Percentiles rank a stretch among this genome's conserved stretches.
These are phyloP conservation scores for Microtus richardsoni DNA, from an alignment of 2,113 vertebrate species.

Conservation along the genomic window DNA sequence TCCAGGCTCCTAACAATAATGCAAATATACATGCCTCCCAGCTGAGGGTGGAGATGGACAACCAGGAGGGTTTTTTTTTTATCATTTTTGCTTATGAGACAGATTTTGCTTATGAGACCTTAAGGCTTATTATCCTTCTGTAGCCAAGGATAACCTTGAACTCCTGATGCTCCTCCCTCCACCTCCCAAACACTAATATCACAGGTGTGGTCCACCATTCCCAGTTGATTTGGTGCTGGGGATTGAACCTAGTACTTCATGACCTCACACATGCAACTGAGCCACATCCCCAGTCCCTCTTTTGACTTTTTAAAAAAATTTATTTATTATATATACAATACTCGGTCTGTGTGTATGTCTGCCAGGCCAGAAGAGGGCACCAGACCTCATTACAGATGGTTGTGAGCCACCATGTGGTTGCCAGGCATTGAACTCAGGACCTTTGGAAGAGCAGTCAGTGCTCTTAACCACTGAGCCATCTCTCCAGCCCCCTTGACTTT, in stretches of 20 bases:
- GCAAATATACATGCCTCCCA: background rate
- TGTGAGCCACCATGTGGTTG: no score
- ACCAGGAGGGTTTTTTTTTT: background rate
- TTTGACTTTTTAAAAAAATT: background rate
- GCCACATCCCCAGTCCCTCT: background rate
- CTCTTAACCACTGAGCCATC: no score
- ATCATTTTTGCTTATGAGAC: background rate
- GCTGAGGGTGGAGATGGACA: background rate
- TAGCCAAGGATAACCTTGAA: background rate
- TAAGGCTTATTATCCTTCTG: background rate
- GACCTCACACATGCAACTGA: background rate
- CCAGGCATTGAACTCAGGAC: no score
- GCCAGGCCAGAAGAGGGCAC: no score
- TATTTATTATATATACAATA: no score
- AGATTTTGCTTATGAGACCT: background rate
- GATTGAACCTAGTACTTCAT: background rate
- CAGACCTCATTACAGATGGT: no score
- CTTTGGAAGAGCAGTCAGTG: no score
- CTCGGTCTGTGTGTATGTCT: no score
- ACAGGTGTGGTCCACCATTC: background rate
- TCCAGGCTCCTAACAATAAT: background rate
- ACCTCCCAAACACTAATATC: background rate
- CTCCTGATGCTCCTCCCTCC: background rate
- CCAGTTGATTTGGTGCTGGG: background rate
- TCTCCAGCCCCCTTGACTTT: background rate